Conservation (phyloP, 2,888 invertebrate species). For the Glaucopsyche alexis region DNA sequence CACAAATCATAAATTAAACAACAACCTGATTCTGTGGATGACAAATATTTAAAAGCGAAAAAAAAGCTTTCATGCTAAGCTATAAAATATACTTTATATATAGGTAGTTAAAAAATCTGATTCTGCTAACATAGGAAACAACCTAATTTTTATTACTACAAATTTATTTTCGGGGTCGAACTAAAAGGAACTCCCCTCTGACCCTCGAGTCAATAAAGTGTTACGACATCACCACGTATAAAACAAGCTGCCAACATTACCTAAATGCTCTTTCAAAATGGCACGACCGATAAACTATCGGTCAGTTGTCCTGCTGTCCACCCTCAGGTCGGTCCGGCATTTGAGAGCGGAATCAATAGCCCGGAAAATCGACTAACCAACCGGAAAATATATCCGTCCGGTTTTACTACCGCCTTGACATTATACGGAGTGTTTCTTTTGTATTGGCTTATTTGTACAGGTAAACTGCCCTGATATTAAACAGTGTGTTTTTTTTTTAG, state of each 20-base stretch:
- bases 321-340: conserved; percentile 53
- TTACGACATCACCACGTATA: conserved; percentile 40
- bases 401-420: conserved; percentile 51
- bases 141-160: background rate
- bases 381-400: conserved; percentile 74
- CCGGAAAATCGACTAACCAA: conserved; percentile 78
- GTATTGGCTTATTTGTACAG: conserved; percentile 29
- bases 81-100: no score
- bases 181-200: conserved; percentile 7
- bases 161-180: background rate
- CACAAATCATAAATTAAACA: no score
- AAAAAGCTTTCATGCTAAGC: no score
- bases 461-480: conserved; percentile 2
- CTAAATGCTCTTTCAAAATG: conserved; percentile 63
- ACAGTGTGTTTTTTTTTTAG: background rate
- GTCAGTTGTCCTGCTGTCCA: conserved; percentile 52
- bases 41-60: no score
- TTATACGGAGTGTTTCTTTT: conserved; percentile 16
- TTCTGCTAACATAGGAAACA: background rate
- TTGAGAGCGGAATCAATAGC: conserved; percentile 68
- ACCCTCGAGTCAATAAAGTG: background rate
- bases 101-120: background rate
- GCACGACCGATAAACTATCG: conserved; percentile 66
- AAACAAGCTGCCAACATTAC: conserved; percentile 62
- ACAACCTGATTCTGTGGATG: no score